These are phyloP conservation scores for Halotydeus destructor DNA, from an alignment of 1,140 invertebrate species.

Conservation along the genomic window DNA sequence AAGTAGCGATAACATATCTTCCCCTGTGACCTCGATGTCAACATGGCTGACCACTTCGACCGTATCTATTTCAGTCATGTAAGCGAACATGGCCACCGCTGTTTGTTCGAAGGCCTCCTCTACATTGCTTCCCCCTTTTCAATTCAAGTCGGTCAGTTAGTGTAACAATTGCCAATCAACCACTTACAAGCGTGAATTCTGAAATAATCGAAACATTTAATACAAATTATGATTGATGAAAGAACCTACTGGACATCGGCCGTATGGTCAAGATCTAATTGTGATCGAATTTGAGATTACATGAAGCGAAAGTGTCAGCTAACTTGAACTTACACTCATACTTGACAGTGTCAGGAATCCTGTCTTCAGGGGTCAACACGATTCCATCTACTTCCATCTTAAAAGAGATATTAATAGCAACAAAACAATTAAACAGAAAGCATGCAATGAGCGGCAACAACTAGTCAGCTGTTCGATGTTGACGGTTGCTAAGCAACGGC, in stretches of 20 bases:
- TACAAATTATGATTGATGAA: conserved; percentile 3
- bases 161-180: too few species aligned
- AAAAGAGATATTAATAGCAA: too few species aligned
- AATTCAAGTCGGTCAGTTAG: conserved; percentile 13
- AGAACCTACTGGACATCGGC: conserved; percentile 83
- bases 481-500: too few species aligned
- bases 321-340: too few species aligned
- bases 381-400: too few species aligned
- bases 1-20: conserved; percentile 68
- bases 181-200: conserved; percentile 26
- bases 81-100: conserved; percentile 83
- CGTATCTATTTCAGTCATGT: conserved; percentile 78
- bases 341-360: too few species aligned
- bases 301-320: too few species aligned
- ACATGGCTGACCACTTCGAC: conserved; percentile 57
- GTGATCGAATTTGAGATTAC: conserved; percentile 17
- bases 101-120: conserved; percentile 86
- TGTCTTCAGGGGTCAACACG: too few species aligned
- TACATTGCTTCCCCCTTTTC: conserved; percentile 59
- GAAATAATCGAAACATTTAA: conserved; percentile 4
- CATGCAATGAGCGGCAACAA: too few species aligned
- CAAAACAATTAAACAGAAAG: too few species aligned
- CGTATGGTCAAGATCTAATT: conserved; percentile 84
- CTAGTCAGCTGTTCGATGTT: too few species aligned
- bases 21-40: conserved; percentile 54